phyloP scores from a whole-genome alignment of 2,797 vertebrate species.

The Sparus aurata region DNA sequence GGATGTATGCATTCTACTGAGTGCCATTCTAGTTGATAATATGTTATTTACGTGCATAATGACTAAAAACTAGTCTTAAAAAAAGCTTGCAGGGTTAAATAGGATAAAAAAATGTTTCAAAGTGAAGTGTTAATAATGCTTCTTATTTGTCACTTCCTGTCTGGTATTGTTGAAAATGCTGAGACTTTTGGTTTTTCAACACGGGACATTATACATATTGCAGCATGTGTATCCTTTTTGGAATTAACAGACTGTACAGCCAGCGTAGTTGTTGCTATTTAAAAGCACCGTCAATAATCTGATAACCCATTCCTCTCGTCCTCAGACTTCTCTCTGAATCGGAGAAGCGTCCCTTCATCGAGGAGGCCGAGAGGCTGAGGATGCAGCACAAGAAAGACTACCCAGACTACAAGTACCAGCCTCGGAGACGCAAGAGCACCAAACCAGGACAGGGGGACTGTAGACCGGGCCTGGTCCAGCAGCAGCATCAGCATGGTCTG shows the following conservation, averaged over 20 bases:
- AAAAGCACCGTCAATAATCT: neutral
- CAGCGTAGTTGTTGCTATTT: neutral
- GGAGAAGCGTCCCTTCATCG: constrained; percentile 92
- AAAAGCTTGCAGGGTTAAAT: neutral
- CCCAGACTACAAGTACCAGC: constrained; percentile 96
- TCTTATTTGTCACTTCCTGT: neutral
- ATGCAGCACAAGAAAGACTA: constrained; percentile 95
- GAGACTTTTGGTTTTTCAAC: neutral
- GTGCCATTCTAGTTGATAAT: too few relatives aligned
- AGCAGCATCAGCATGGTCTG: constrained; percentile 64
- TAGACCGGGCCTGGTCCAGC: constrained; percentile 83
- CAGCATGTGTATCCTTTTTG: neutral
- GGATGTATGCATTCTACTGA: too few relatives aligned
- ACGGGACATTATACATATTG: neutral
- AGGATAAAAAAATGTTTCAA: neutral
- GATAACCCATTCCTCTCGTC: neutral
- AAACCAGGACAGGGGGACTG: constrained; percentile 87
- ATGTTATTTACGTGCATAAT: too few relatives aligned
- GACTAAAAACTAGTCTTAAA: neutral
- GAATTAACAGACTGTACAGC: neutral
- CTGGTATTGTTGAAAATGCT: neutral
- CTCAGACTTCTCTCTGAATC: constrained; percentile 90
- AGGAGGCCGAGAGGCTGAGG: constrained; percentile 92
- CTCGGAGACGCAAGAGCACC: constrained; percentile 89
- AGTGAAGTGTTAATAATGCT: neutral